Conservation (phyloP, 2,888 invertebrate genomes). For the Bruchidius siliquastri region DNA sequence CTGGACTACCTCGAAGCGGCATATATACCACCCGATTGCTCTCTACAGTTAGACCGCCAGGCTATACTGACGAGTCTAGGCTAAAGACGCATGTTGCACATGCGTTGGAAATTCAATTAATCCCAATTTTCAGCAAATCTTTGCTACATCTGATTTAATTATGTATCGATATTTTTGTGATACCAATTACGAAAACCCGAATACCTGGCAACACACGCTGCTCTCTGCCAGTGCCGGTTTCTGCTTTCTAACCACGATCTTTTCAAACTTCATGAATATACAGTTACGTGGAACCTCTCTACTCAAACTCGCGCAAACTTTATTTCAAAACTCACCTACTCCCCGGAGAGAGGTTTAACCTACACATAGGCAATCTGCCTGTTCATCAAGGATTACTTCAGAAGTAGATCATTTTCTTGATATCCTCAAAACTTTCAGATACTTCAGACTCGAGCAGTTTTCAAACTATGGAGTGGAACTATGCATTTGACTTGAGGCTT, state of each 20-base stretch:
- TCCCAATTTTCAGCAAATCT: no score
- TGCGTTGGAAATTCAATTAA: no score
- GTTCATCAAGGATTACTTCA: background rate
- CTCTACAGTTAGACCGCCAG: no score
- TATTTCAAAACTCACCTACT: background rate
- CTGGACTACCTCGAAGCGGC: no score
- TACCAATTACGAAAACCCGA: no score
- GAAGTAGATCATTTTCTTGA: background rate
- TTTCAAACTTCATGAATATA: background rate
- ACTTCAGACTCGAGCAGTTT: background rate
- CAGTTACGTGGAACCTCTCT: background rate
- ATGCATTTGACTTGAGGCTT: background rate
- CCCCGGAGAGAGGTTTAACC: background rate
- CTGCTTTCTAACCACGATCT: background rate
- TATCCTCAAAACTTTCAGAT: background rate
- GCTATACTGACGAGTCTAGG: no score
- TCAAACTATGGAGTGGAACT: background rate
- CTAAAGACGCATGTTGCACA: no score
- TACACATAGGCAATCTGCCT: background rate
- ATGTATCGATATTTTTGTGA: no score
- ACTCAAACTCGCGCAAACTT: background rate
- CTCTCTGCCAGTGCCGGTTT: background rate
- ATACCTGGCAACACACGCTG: no score
- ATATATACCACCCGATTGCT: no score
- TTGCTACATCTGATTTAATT: no score